Percentiles rank a stretch among this genome's conserved stretches.
Conservation (phyloP, 1,140 invertebrate species). For the Bombus waltoni region DNA sequence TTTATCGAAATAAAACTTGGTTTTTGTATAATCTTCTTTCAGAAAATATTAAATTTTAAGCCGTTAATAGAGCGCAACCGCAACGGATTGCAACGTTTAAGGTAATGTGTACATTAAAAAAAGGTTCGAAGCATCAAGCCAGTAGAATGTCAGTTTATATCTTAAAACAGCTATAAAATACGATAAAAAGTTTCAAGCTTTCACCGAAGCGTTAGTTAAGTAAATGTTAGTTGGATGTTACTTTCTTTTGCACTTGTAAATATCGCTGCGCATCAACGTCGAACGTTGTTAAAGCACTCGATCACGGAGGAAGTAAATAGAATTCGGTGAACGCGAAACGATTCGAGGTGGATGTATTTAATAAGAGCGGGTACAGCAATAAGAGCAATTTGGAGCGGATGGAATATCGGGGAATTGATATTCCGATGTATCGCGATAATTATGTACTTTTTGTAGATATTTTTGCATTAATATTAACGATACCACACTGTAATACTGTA, state of each 20-base stretch:
- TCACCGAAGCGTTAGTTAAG: slow-evolving; percentile 35
- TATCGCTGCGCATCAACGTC: background rate
- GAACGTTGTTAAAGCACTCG: slow-evolving; percentile 15
- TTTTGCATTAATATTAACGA: background rate
- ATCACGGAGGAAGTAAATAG: background rate
- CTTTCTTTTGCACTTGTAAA: slow-evolving; percentile 48
- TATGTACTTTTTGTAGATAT: background rate
- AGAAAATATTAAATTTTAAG: background rate
- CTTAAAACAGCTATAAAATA: slow-evolving; percentile 44
- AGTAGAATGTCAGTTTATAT: background rate
- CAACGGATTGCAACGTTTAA: too few species aligned
- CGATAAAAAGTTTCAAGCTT: slow-evolving; percentile 42
- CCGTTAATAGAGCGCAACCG: background rate
- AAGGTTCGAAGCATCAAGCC: background rate
- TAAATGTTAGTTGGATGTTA: slow-evolving; percentile 44
- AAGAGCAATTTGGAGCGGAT: too few species aligned
- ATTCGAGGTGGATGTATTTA: background rate
- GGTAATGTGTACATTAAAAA: too few species aligned
- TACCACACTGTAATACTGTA: too few species aligned
- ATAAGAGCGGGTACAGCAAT: too few species aligned
- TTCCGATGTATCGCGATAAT: background rate
- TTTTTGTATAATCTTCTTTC: too few species aligned
- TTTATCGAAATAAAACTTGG: too few species aligned
- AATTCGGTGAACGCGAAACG: background rate
- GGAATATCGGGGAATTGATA: too few species aligned